Evolutionary conservation across 2,113 vertebrate species (phyloP).

Genomic region (Rallus limicola): DNA sequence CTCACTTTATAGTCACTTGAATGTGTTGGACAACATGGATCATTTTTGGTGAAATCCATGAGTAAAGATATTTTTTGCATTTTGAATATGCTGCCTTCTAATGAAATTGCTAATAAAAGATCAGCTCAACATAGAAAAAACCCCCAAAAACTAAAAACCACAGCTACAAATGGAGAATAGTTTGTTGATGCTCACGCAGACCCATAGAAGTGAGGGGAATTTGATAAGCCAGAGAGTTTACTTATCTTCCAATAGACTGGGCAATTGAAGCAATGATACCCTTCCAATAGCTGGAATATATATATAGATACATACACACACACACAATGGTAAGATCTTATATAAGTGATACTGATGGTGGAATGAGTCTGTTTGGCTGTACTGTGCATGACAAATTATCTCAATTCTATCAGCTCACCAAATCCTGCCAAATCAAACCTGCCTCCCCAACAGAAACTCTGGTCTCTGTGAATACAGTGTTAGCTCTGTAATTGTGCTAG

Average conservation of each 20-base stretch:
- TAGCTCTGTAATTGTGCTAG: not conserved
- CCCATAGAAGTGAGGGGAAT: not conserved
- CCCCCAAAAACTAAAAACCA: fast-evolving
- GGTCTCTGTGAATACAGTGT: not conserved
- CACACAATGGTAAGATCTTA: not conserved
- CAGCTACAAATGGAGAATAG: not conserved
- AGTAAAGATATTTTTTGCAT: not conserved
- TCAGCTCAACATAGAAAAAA: not conserved
- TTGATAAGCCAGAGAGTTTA: not conserved
- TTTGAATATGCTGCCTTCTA: not conserved
- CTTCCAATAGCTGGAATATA: not conserved
- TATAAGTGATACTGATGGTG: not conserved
- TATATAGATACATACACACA: too few relatives aligned
- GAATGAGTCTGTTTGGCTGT: not conserved
- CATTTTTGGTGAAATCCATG: not conserved
- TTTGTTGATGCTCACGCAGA: not conserved
- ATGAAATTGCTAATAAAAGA: not conserved
- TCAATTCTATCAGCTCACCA: not conserved
- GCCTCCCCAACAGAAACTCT: not conserved
- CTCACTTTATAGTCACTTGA: not conserved
- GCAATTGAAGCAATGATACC: not conserved
- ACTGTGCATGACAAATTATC: not conserved
- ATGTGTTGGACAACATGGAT: not conserved
- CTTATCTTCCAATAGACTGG: not conserved
- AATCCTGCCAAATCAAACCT: not conserved